These are phyloP conservation scores for Taeniopygia guttata DNA, from an alignment of 2,797 vertebrate genomes.

Conservation along the genomic window DNA sequence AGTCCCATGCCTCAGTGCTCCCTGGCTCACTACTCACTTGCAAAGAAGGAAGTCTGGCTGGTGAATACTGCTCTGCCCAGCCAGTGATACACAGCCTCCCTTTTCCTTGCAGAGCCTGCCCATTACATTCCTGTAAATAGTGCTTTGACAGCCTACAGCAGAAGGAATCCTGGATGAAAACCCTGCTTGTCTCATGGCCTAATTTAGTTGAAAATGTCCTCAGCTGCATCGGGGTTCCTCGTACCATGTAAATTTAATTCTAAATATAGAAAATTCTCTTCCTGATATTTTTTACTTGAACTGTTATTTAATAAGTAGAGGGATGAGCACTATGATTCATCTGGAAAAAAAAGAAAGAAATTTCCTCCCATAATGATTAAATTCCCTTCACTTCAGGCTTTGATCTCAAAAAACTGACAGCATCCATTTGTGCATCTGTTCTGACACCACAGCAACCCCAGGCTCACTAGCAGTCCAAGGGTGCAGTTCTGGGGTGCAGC, in stretches of 20 bases:
- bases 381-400: neutral
- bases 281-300: conserved; percentile 30
- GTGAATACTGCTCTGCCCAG: neutral
- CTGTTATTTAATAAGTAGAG: neutral
- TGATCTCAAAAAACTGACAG: neutral
- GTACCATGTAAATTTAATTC: neutral
- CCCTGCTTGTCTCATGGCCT: neutral
- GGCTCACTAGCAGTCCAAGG: neutral
- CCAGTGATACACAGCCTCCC: neutral
- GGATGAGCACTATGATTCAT: neutral
- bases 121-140: neutral
- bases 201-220: neutral
- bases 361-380: neutral
- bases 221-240: neutral
- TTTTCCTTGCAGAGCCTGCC: neutral
- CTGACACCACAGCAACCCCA: neutral
- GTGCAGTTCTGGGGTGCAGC: neutral
- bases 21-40: neutral
- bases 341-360: neutral
- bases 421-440: neutral
- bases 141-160: neutral
- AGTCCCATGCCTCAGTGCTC: neutral
- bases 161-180: neutral
- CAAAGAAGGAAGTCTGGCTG: neutral
- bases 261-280: conserved; percentile 27